phyloP scores from a whole-genome alignment of 2,888 invertebrate species.

The Kuschelorhynchus macadamiae region DNA sequence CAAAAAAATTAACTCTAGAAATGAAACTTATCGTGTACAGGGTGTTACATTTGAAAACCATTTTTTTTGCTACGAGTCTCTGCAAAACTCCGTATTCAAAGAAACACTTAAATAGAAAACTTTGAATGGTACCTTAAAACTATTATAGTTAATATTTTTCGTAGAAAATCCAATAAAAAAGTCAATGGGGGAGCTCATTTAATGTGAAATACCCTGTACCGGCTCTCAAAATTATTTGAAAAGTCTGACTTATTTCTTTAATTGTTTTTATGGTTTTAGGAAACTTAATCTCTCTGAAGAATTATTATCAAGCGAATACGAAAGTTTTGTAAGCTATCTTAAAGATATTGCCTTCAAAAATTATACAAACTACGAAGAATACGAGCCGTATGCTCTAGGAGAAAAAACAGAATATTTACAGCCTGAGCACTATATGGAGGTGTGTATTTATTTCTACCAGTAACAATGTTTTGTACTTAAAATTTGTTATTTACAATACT shows the following conservation, averaged over 20 bases:
- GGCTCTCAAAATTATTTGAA: too few relatives aligned
- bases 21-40: too few relatives aligned
- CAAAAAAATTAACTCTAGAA: too few relatives aligned
- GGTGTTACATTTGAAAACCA: too few relatives aligned
- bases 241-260: too few relatives aligned
- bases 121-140: constrained; percentile 1
- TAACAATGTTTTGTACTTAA: too few relatives aligned
- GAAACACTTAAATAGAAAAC: too few relatives aligned
- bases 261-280: not conserved
- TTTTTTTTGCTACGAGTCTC: too few relatives aligned
- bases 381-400: constrained; percentile 42
- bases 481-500: too few relatives aligned
- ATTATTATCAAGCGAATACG: constrained; percentile 8
- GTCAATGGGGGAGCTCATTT: too few relatives aligned
- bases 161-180: not conserved
- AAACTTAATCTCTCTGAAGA: constrained; percentile 6
- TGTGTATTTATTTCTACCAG: not conserved
- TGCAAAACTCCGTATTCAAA: too few relatives aligned
- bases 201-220: too few relatives aligned
- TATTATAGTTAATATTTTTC: constrained; percentile 1
- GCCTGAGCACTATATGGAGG: constrained; percentile 47
- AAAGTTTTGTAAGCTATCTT: constrained; percentile 38
- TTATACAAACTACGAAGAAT: constrained; percentile 39
- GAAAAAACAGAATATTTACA: constrained; percentile 46
- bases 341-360: constrained; percentile 48